A percentile compares a stretch with the other conserved stretches of the same genome.
These are phyloP conservation scores for roundworm (Caenorhabditis elegans) DNA, from an alignment of 1,140 invertebrate species.

Conservation along the genomic window WBcel235 BX284605.5:13787001-13787500, in stretches of 20 bases:
- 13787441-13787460: background rate
- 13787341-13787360: too few species aligned
- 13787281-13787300: background rate
- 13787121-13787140: constrained; percentile 29
- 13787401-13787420: background rate
- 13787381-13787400: background rate
- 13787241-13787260: background rate
- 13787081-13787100: constrained; percentile 13
- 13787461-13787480: background rate
- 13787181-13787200: too few species aligned
- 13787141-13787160: constrained; percentile 21
- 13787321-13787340: too few species aligned
- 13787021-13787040: constrained; percentile 19
- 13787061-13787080: constrained; percentile 24
- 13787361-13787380: too few species aligned
- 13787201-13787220: background rate
- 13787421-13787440: background rate
- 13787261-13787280: too few species aligned
- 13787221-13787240: too few species aligned
- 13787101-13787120: constrained; percentile 15
- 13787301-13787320: background rate
- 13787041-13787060: constrained; percentile 30
- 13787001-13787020: constrained; percentile 22
- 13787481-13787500: background rate
- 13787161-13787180: background rate